These are phyloP conservation scores for Drosophila kanapiae DNA, from an alignment of 1,140 invertebrate species.

Conservation along the genomic window DNA sequence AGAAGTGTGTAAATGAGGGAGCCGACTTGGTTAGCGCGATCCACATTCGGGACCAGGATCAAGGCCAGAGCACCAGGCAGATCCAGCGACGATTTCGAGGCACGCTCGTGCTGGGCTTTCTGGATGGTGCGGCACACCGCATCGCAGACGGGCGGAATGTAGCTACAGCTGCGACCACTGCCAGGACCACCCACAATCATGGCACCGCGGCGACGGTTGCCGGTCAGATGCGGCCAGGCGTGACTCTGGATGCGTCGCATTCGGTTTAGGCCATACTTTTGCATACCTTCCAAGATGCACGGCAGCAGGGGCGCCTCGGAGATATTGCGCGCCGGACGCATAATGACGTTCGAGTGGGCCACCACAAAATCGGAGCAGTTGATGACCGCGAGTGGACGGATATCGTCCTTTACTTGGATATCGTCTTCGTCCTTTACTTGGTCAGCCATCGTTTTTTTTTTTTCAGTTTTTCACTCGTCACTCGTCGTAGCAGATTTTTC, in stretches of 20 bases:
- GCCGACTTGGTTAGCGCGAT: too few relatives aligned
- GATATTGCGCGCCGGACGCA: slow-evolving; percentile 31
- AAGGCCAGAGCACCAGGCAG: slow-evolving; percentile 17
- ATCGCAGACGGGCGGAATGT: slow-evolving; percentile 60
- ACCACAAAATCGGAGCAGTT: slow-evolving; percentile 55
- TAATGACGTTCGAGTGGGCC: slow-evolving; percentile 13
- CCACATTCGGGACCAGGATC: slow-evolving; percentile 37
- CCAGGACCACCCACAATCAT: slow-evolving; percentile 54
- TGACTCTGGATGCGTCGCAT: slow-evolving; percentile 64
- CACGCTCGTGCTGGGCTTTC: not conserved
- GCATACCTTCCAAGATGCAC: slow-evolving; percentile 43
- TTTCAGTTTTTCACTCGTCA: too few relatives aligned
- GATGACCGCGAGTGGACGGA: slow-evolving; percentile 20
- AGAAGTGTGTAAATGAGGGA: too few relatives aligned
- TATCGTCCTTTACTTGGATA: rapidly evolving
- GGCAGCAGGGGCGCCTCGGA: slow-evolving; percentile 43
- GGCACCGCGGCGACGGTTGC: slow-evolving; percentile 35
- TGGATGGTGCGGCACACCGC: not conserved
- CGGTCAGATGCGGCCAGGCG: slow-evolving; percentile 48
- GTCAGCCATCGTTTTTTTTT: too few relatives aligned
- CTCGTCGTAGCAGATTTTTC: too few relatives aligned
- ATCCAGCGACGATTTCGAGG: too few relatives aligned
- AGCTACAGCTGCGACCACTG: slow-evolving; percentile 61
- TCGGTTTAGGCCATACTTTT: slow-evolving; percentile 17
- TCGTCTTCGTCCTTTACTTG: not conserved